Evolutionary conservation across 2,797 vertebrate genomes (phyloP).

Genomic region (Etheostoma nigrum): DNA sequence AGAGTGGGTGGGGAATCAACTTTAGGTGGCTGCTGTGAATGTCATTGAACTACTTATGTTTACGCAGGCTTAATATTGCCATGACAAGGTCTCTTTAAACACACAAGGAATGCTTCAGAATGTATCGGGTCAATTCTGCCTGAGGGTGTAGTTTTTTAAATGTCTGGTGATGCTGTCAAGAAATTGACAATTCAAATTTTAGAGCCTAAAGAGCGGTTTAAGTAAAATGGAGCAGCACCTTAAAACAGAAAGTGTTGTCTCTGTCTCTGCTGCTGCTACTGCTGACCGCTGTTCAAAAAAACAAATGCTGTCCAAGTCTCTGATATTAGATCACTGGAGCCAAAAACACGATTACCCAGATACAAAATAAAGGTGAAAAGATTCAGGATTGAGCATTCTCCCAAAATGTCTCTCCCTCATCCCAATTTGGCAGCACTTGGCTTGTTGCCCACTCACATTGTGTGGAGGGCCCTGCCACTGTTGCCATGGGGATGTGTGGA

Average conservation of each 20-base stretch:
- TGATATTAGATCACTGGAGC: slow-evolving; percentile 70
- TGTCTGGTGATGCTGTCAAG: slow-evolving; percentile 27
- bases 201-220: slow-evolving; percentile 27
- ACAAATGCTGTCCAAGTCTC: slow-evolving; percentile 49
- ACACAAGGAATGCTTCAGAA: slow-evolving; percentile 57
- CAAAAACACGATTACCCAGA: slow-evolving; percentile 70
- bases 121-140: slow-evolving; percentile 62
- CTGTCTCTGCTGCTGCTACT: slow-evolving; percentile 36
- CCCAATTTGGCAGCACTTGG: slow-evolving; percentile 86
- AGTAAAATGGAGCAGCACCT: slow-evolving; percentile 19
- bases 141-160: slow-evolving; percentile 50
- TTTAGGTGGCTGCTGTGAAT: slow-evolving; percentile 79
- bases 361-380: slow-evolving; percentile 77
- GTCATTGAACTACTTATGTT: slow-evolving; percentile 83
- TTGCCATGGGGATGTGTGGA: slow-evolving; percentile 89
- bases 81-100: slow-evolving; percentile 76
- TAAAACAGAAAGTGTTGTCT: slow-evolving; percentile 15
- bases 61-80: slow-evolving; percentile 76
- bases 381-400: slow-evolving; percentile 71
- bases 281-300: slow-evolving; percentile 50
- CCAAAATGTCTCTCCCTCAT: slow-evolving; percentile 81
- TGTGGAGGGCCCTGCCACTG: slow-evolving; percentile 85
- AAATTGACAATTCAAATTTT: slow-evolving; percentile 31
- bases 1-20: slow-evolving; percentile 79
- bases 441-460: slow-evolving; percentile 85